These are phyloP conservation scores for Beris morrisii DNA, from an alignment of 2,888 invertebrate species.

Conservation along the genomic window DNA sequence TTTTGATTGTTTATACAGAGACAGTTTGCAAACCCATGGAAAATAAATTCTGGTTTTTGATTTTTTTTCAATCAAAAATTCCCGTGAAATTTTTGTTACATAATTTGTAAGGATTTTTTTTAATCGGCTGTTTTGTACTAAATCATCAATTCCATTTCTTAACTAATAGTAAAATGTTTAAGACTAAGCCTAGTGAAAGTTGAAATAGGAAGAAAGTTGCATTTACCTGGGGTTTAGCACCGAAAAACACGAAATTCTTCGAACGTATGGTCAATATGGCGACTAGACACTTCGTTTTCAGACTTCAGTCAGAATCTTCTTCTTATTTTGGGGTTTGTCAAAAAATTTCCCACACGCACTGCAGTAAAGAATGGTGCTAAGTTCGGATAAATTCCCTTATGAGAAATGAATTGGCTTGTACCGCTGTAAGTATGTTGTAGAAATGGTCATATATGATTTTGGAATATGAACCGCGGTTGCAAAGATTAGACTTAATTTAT, in stretches of 20 bases:
- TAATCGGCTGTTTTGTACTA: not conserved
- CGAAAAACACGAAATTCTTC: conserved; percentile 3
- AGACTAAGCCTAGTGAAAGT: not conserved
- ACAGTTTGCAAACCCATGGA: conserved; percentile 5
- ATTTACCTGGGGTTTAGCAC: conserved; percentile 24
- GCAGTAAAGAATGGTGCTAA: too few species aligned
- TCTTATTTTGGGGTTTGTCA: conserved; percentile 5
- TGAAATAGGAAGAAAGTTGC: not conserved
- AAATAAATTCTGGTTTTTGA: not conserved
- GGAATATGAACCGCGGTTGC: too few species aligned
- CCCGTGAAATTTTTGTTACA: conserved; percentile 26
- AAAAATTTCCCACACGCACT: not conserved
- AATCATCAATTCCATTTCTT: conserved; percentile 32
- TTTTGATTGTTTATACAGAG: conserved; percentile 4
- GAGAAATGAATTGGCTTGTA: too few species aligned
- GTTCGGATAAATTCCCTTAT: too few species aligned
- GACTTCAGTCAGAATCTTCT: conserved; percentile 24
- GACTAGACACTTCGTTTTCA: conserved; percentile 12
- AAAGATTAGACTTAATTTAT: too few species aligned
- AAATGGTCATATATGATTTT: too few species aligned
- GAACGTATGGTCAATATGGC: conserved; percentile 25
- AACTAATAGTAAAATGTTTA: conserved; percentile 7
- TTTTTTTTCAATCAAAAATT: conserved; percentile 21
- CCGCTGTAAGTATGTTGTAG: too few species aligned
- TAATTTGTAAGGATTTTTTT: conserved; percentile 16